These are phyloP conservation scores for Porites evermanni DNA, from an alignment of 92 coral and sea anemone species.

Conservation along the genomic window DNA sequence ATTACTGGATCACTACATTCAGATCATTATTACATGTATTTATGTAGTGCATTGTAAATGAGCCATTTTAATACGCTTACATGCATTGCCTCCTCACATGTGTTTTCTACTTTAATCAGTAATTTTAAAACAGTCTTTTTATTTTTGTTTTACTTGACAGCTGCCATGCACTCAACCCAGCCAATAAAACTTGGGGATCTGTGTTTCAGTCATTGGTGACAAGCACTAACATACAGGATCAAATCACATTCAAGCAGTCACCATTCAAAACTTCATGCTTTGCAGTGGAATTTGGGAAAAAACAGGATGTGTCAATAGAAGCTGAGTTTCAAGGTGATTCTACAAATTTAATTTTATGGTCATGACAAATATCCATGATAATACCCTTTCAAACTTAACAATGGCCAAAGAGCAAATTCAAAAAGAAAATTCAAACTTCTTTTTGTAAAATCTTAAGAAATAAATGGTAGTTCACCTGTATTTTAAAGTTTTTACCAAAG, in stretches of 20 bases:
- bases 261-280: constrained; percentile 70
- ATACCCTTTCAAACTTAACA: neutral
- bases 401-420: too few species aligned
- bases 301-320: neutral
- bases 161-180: constrained; percentile 37
- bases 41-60: too few species aligned
- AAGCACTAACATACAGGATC: constrained; percentile 24
- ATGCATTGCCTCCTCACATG: too few species aligned
- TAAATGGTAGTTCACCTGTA: too few species aligned
- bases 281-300: constrained; percentile 16
- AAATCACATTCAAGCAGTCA: constrained; percentile 30
- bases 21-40: too few species aligned
- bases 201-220: constrained; percentile 15
- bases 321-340: constrained; percentile 33
- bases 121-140: neutral
- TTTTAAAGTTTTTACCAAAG: too few species aligned
- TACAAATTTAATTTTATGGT: neutral
- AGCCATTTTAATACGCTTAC: too few species aligned
- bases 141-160: neutral
- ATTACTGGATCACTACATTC: too few species aligned
- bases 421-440: too few species aligned
- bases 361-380: neutral
- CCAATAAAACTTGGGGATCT: constrained; percentile 34
- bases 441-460: too few species aligned
- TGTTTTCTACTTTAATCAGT: neutral